Evolutionary conservation across 2,888 invertebrate genomes (phyloP), one percentile per base, ranked within the genome.

Genomic region (Mycalesis mineus): DNA sequence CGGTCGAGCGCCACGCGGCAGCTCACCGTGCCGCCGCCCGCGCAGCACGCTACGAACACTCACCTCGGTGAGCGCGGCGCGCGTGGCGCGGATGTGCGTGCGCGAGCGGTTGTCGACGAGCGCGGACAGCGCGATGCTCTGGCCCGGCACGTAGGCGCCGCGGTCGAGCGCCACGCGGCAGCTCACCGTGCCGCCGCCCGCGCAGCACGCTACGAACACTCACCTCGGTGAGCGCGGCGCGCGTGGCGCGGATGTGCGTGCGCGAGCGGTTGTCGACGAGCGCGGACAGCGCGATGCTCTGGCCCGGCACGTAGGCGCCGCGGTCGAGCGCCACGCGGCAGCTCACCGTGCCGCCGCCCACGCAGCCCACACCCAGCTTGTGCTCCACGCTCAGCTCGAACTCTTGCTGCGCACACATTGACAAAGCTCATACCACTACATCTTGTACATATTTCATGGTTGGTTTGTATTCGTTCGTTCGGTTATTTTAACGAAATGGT

Each of bases 221-320:
- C 57, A 84, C 85, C 82, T 86, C 87, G 0, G 86, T 88, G 58
- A 98, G 91, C 73, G 95, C 95, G 73, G 97, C 97, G 77, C 95
- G 93, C 7, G 97, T 97, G 62, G 93, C 92, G 80, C 95, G 95
- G 75, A 98, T 95, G 50, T 95, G 95, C 58, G 96, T 94, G 74
- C 94, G 93, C 74, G 97, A 96, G 74, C 94, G 91, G 90, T 98
- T 98, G 76, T 92, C 92, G 53, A 98, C 93, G 61, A 93, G 93
- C 14, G 97, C 98, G 59, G 94, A 94, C 68, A 98, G 93, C 69
- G 94, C 93, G 79, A 98, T 95, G 75, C 95, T 96, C 86, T 98
- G 97, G 2, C 98, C 98, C 11, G 98, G 97, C 61, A 98, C 97
- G 86, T 97, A 98, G 17, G 98, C 98, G 58, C 97, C 96, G 74